Conservation (phyloP, 2,888 invertebrate genomes). For the Spodoptera picta region DNA sequence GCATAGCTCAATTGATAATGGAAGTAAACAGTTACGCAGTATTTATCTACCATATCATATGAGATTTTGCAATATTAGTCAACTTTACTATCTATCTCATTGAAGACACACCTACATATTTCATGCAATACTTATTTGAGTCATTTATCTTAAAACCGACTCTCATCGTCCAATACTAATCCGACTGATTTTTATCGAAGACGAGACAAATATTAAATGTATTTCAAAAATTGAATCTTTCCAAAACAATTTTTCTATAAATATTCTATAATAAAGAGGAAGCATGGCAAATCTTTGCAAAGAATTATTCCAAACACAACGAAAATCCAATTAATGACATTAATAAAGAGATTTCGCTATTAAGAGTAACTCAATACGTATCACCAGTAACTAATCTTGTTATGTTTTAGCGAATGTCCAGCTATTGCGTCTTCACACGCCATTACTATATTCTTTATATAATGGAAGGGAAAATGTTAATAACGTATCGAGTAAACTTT, state of each 20-base stretch:
- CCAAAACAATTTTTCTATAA: too few species aligned
- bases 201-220: too few species aligned
- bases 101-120: too few species aligned
- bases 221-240: too few species aligned
- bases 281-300: too few species aligned
- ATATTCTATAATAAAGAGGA: too few species aligned
- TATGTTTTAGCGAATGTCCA: constrained; percentile 34
- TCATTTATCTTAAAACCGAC: too few species aligned
- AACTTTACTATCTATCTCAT: too few species aligned
- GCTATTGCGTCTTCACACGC: constrained; percentile 27
- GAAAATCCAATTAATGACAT: constrained; percentile 32
- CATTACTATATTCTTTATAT: constrained; percentile 36
- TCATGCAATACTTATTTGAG: too few species aligned
- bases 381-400: constrained; percentile 37
- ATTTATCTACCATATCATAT: constrained; percentile 21
- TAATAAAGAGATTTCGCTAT: constrained; percentile 23
- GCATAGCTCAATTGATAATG: constrained; percentile 22
- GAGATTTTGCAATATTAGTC: too few species aligned
- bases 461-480: constrained; percentile 72
- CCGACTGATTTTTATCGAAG: too few species aligned
- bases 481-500: constrained; percentile 75
- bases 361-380: constrained; percentile 16
- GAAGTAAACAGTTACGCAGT: constrained; percentile 15
- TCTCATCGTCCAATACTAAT: too few species aligned
- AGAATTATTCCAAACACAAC: background rate